Conservation (phyloP, 1,140 invertebrate genomes). For the Trichonephila clavipes region DNA sequence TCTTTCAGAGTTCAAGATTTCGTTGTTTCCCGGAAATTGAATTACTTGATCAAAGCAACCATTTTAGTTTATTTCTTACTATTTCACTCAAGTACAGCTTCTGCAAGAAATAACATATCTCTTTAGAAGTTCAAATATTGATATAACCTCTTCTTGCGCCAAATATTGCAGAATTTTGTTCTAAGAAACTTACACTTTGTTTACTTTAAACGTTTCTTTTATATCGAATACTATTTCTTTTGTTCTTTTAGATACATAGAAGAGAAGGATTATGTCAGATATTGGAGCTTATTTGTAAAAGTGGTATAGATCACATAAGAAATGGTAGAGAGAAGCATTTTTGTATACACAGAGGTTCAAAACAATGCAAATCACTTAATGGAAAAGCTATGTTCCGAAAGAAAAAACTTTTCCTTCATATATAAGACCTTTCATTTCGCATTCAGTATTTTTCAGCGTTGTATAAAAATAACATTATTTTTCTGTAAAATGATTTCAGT, state of each 20-base stretch:
- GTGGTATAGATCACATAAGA: not conserved
- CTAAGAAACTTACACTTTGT: not conserved
- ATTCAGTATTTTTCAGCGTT: not conserved
- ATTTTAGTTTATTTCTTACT: not conserved
- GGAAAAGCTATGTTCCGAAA: slow-evolving; percentile 2
- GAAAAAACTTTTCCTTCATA: not conserved
- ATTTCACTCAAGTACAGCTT: not conserved
- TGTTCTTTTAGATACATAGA: not conserved
- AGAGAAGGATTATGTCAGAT: not conserved
- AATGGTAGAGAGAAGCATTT: not conserved
- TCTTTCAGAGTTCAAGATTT: no score
- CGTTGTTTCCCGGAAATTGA: not conserved
- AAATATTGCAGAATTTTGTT: not conserved
- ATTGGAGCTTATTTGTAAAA: not conserved
- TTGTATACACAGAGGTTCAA: not conserved
- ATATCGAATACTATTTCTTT: not conserved
- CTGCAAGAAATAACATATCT: not conserved
- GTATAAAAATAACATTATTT: not conserved
- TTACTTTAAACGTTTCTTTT: not conserved
- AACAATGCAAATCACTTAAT: slow-evolving; percentile 12
- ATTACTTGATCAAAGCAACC: not conserved
- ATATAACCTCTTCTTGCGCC: not conserved
- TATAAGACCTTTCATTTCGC: not conserved
- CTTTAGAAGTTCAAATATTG: not conserved
- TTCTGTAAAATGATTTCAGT: not conserved